These are phyloP conservation scores for Grapholita molesta DNA, from an alignment of 1,140 invertebrate species.

Conservation along the genomic window DNA sequence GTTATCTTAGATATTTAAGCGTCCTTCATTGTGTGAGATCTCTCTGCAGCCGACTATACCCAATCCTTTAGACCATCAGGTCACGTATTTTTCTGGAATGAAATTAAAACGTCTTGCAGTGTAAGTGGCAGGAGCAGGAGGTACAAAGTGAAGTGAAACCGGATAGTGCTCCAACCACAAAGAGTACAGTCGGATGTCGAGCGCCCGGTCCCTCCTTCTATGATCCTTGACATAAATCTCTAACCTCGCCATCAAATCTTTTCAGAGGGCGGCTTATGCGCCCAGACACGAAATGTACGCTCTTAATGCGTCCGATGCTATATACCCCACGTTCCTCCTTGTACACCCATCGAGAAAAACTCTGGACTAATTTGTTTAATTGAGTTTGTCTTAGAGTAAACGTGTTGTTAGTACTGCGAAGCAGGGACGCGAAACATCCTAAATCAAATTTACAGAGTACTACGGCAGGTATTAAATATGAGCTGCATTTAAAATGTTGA, in stretches of 20 bases:
- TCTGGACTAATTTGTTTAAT: not conserved
- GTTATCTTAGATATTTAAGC: no score
- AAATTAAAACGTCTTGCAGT: constrained; percentile 72
- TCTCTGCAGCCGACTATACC: not conserved
- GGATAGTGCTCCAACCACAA: constrained; percentile 73
- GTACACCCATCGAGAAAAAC: not conserved
- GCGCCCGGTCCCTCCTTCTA: constrained; percentile 69
- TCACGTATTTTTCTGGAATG: constrained; percentile 47
- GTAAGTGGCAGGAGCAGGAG: constrained; percentile 71
- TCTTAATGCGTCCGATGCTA: constrained; percentile 66
- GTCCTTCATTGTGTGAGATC: no score
- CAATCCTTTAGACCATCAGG: not conserved
- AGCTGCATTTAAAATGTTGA: no score
- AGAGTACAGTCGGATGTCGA: constrained; percentile 71
- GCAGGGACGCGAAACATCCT: not conserved
- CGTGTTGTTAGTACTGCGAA: not conserved
- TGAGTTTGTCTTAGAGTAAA: not conserved
- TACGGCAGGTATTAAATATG: no score
- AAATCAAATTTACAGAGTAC: not conserved
- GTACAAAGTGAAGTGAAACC: constrained; percentile 72
- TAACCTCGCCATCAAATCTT: constrained; percentile 76
- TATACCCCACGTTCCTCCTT: not conserved
- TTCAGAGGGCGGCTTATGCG: constrained; percentile 68
- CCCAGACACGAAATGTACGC: constrained; percentile 68
- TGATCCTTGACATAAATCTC: constrained; percentile 78